Evolutionary conservation across 1,140 invertebrate genomes (phyloP).

Genomic region (Rhysida immarginata): DNA sequence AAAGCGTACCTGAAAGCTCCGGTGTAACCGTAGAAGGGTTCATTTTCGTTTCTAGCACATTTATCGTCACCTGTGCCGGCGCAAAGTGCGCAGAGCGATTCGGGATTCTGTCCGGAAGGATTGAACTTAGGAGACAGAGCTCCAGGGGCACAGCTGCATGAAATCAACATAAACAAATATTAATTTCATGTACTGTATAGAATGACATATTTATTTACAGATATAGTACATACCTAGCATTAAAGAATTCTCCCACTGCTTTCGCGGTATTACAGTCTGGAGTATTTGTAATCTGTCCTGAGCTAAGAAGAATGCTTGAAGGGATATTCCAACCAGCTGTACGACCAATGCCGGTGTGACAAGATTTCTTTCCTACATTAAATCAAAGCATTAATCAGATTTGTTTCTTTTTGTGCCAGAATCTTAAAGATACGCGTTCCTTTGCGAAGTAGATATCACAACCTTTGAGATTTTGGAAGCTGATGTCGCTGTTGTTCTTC

Average conservation of each 20-base stretch:
- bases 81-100: constrained; percentile 29
- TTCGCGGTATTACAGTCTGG: background rate
- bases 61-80: constrained; percentile 27
- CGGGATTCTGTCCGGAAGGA: constrained; percentile 20
- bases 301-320: background rate
- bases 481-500: constrained; percentile 25
- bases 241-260: constrained; percentile 6
- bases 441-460: too few relatives aligned
- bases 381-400: constrained; percentile 40
- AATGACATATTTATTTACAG: too few relatives aligned
- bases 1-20: constrained; percentile 63
- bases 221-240: background rate
- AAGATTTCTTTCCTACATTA: constrained; percentile 49
- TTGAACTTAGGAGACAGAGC: constrained; percentile 29
- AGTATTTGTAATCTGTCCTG: background rate
- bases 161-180: background rate
- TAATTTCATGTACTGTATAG: background rate
- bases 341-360: constrained; percentile 31
- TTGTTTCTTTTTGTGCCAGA: too few relatives aligned
- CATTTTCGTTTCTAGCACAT: constrained; percentile 28
- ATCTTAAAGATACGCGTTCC: too few relatives aligned
- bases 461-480: constrained; percentile 18
- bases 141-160: constrained; percentile 29
- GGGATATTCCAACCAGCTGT: constrained; percentile 19
- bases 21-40: constrained; percentile 31